Evolutionary conservation across 2,888 invertebrate genomes (phyloP), one percentile per base, ranked within the genome.

Genomic region (Artemia sinica): DNA sequence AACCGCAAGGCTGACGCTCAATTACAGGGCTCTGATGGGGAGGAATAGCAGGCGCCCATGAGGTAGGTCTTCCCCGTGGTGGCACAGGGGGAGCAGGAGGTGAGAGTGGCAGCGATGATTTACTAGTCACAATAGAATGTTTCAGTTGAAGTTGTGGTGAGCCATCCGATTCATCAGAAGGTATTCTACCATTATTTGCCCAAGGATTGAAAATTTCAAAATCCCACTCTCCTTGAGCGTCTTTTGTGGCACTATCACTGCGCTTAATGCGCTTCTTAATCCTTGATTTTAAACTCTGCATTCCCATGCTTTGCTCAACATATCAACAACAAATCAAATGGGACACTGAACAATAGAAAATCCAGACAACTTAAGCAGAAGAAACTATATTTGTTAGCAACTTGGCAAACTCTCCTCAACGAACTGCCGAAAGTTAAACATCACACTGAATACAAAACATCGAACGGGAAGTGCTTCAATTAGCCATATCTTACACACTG

Each of bases 271-370:
- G 74, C 50, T 75, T 73, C 68, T 75, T 74, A 48, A 76, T 75
- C 71, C 75, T 73, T n/a, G 74, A 76, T 77, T 79, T 79, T 75
- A 75, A 76, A 74, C 76, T 76, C 74, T 77, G 76, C 77, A 78
- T 78, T 71, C 76, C 75, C 72, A 71, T 68, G 10, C 58, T 58
- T 58, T 58, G 18, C 7, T 58, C 58, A 58, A n/a, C 58, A 58
- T 58, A 8, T 58, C 58, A 58, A n/a, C n/a, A 58, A 58, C n/a
- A 58, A n/a, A 58, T 58, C 41, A 41, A 41, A 41, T 41, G 41
- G 41, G 41, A 41, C 41, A 41, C 41, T 41, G 41, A 41, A 41
- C 41, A 41, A 41, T 41, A 41, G 28, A 41, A 41, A 41, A 41
- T 41, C 6, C 41, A 41, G 41, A 41, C 41, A 41, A 41, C 41